Conservation (phyloP, 2,797 vertebrate genomes). For the Enteromius viviparus region DNA sequence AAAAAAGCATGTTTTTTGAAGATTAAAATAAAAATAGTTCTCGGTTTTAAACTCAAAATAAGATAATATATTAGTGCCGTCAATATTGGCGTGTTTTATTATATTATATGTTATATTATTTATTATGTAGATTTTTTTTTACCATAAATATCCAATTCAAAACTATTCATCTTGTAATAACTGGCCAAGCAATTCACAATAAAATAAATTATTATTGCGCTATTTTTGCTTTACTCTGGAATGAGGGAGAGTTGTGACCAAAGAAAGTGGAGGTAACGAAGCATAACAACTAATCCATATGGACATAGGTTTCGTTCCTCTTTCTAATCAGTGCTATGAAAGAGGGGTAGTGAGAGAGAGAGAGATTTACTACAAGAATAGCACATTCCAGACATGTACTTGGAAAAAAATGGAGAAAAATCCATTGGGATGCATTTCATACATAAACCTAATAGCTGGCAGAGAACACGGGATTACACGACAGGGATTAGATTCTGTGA, state of each 20-base stretch:
- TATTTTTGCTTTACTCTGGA: not conserved
- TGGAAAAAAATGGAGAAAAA: not conserved
- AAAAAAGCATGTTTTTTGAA: no score
- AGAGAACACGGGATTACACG: constrained; percentile 17
- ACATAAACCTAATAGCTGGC: constrained; percentile 21
- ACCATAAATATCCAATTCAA: not conserved
- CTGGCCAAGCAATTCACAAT: not conserved
- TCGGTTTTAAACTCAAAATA: no score
- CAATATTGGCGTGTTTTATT: no score
- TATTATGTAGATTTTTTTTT: not conserved
- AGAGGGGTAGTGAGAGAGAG: not conserved
- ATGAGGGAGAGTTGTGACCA: not conserved
- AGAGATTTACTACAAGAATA: constrained; percentile 20
- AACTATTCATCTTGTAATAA: not conserved
- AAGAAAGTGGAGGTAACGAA: not conserved
- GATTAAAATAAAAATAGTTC: no score
- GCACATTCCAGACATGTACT: constrained; percentile 17
- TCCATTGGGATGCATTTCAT: constrained; percentile 30
- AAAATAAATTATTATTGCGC: not conserved
- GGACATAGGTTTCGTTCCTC: not conserved
- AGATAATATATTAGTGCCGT: no score
- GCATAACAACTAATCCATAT: not conserved
- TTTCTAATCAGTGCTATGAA: not conserved
- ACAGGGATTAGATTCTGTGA: not conserved
- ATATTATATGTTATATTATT: no score